Evolutionary conservation across 1,140 invertebrate genomes (phyloP), one percentile per base, ranked within the genome.

Genomic region (Zeugodacus cucurbitae): DNA sequence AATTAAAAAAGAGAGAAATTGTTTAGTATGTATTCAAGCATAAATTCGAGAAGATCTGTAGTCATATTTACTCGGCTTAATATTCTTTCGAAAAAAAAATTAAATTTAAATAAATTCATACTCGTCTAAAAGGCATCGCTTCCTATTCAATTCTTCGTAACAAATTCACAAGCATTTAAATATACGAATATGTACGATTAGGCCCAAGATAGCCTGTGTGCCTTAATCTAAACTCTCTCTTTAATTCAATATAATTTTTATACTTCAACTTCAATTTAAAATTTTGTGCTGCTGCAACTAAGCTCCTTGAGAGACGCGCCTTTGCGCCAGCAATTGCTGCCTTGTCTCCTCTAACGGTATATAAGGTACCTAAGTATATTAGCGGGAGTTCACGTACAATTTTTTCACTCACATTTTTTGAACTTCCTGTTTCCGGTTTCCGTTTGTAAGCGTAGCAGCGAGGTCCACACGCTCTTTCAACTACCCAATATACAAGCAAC

Each of bases 401-500:
- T 34, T 48, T 48, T 82, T 48, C 37, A 20, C 22, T 82, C 41
- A 48, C 26, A 48, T 82, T 54, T 82, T 82, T 82, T 48, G n/a
- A 26, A 41, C 74, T 82, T 82, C 74, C 74, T 82, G 74, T 82
- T 82, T 82, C 74, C 74, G 74, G 74, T 82, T 82, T 82, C 74
- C 74, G 37, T 82, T 82, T 82, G 74, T 29, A 48, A 54, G 41
- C n/a, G 41, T 10, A 48, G n/a, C 22, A 82, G 41, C n/a, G 2
- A 48, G 22, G 41, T 82, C 44, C 74, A 29, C 3, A 26, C 44
- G 17, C 22, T 82, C 29, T 48, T 82, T 26, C 41, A 82, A 82
- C 1, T 82, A n/a, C 37, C 2, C 74, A 82, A 29, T 82, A 22
- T 34, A 41, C 14, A 41, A 34, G 29, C 67, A 74, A 22, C 22